Conservation (phyloP, 1,140 invertebrate species). For the Scaptomyza hsui region DNA sequence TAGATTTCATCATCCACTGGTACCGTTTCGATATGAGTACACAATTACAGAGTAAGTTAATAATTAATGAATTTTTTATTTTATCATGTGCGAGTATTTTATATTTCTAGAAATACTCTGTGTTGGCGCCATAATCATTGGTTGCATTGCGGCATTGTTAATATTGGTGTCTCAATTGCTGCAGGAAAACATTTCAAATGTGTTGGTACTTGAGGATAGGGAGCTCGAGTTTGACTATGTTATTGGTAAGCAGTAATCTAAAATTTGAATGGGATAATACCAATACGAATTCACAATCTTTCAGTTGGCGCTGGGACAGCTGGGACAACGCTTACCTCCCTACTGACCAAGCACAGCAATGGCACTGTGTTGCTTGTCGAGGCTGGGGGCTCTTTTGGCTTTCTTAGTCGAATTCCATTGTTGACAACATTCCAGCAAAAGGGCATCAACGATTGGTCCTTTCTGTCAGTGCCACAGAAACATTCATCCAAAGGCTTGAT, state of each 20-base stretch:
- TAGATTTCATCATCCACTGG: slow-evolving; percentile 55
- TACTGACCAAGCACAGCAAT: slow-evolving; percentile 86
- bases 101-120: slow-evolving; percentile 59
- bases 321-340: slow-evolving; percentile 90
- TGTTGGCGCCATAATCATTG: slow-evolving; percentile 55
- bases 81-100: background rate
- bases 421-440: slow-evolving; percentile 88
- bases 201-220: slow-evolving; percentile 34
- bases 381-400: slow-evolving; percentile 88
- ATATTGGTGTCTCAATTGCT: slow-evolving; percentile 56
- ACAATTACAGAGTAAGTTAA: slow-evolving; percentile 61
- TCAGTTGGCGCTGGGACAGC: slow-evolving; percentile 92
- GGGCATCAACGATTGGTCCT: slow-evolving; percentile 88
- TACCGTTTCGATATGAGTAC: slow-evolving; percentile 32
- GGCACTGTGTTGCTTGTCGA: slow-evolving; percentile 88
- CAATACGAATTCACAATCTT: background rate
- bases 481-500: slow-evolving; percentile 87
- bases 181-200: slow-evolving; percentile 60
- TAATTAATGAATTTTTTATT: background rate
- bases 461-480: slow-evolving; percentile 86
- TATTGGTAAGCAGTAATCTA: slow-evolving; percentile 54
- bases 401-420: slow-evolving; percentile 86
- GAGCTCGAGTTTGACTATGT: slow-evolving; percentile 75
- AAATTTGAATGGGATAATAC: background rate
- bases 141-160: slow-evolving; percentile 47